A percentile compares a stretch with the other conserved stretches of the same genome.
Conservation (phyloP, 1,140 invertebrate species). For the Leptopilina boulardi region DNA sequence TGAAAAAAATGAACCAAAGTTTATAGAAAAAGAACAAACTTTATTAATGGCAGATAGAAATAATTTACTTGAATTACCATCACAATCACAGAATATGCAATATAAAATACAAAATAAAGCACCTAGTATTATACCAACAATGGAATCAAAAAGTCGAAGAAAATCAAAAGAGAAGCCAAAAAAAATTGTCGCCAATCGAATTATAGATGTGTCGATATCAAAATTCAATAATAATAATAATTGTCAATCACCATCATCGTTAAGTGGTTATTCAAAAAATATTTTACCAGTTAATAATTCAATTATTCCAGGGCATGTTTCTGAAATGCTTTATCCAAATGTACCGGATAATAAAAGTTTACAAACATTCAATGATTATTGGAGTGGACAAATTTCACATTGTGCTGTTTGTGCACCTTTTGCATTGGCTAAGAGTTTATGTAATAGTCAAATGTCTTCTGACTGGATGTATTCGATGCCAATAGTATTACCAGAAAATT, state of each 20-base stretch:
- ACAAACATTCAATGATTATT: conserved; percentile 71
- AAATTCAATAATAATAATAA: too few species aligned
- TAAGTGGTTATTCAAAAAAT: not conserved
- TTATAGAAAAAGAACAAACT: not conserved
- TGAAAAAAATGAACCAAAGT: not conserved
- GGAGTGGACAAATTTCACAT: conserved; percentile 71
- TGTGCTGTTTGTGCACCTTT: conserved; percentile 71
- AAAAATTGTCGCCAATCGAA: conserved; percentile 37
- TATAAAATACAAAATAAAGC: conserved; percentile 3
- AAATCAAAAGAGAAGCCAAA: conserved; percentile 52
- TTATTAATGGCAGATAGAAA: not conserved
- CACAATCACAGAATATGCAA: not conserved
- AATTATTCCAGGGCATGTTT: conserved; percentile 66
- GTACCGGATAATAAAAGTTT: conserved; percentile 60
- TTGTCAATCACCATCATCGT: conserved; percentile 44
- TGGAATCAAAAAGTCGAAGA: conserved; percentile 47
- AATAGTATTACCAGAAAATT: conserved; percentile 69
- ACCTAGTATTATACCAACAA: not conserved
- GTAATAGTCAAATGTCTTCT: conserved; percentile 66
- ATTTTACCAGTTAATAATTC: conserved; percentile 27
- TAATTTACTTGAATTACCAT: not conserved
- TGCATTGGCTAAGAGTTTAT: conserved; percentile 57
- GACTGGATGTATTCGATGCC: conserved; percentile 71
- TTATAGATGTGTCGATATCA: not conserved
- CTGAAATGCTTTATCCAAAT: conserved; percentile 67